Percentiles rank a stretch among this genome's conserved stretches.
phyloP scores from a whole-genome alignment of 2,888 invertebrate genomes.

The Nowickia ferox region DNA sequence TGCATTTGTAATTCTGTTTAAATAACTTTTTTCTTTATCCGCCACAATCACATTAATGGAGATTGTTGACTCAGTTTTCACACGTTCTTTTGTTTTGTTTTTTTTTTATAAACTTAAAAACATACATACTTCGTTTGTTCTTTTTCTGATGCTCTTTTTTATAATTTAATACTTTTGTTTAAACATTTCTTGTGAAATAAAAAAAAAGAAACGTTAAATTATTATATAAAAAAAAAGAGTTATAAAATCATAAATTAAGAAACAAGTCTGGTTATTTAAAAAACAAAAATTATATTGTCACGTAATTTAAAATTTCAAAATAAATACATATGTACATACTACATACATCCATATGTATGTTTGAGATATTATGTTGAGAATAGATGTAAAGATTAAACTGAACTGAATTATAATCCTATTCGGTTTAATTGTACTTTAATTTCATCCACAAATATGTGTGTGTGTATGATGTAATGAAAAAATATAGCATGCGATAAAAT shows the following conservation, averaged over 20 bases:
- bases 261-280: slow-evolving; percentile 1
- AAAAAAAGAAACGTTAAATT: slow-evolving; percentile 2
- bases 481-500: not conserved
- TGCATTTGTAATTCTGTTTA: slow-evolving; percentile 13
- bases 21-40: not conserved
- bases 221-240: not conserved
- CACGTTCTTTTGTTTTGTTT: not conserved
- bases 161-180: slow-evolving; percentile 25
- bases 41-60: not conserved
- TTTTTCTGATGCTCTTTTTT: slow-evolving; percentile 2
- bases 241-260: slow-evolving; percentile 21
- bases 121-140: not conserved
- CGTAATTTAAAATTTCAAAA: not conserved
- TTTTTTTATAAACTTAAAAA: too few relatives aligned
- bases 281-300: not conserved
- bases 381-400: not conserved
- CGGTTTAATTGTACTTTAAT: not conserved
- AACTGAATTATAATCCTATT: not conserved
- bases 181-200: slow-evolving; percentile 17
- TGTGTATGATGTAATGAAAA: not conserved
- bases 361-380: not conserved
- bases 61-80: slow-evolving; percentile 11
- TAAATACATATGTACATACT: not conserved
- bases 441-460: not conserved
- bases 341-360: too few relatives aligned